Base-by-base conservation (phyloP, 2,797 vertebrate genomes). In the Labroides dimidiatus region DNA sequence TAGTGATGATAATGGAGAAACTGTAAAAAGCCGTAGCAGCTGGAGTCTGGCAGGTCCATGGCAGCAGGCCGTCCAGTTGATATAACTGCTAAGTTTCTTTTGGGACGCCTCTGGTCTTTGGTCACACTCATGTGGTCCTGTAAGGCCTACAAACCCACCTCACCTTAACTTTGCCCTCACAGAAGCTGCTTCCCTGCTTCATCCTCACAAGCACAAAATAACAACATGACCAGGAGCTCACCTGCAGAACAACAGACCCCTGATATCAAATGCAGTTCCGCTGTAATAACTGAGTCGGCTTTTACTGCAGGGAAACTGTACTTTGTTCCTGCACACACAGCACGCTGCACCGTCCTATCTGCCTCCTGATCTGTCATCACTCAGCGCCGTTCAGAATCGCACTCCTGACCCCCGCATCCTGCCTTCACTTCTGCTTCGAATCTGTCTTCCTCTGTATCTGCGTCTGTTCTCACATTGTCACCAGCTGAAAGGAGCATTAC, bases 391-490 rank as follows among this genome's bases (percentile, higher is more conserved):
- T 71, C 66, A 60, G 39, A 72, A 64, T 51, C 50, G 19, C 51
- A 16, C 63, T 27, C 24, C 42, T 87, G 80, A 90, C 71, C 74
- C 77, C 75, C 39, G 69, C 37, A 0, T 59, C 23, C 6, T 36
- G 50, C 55, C 50, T 74, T 57, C 49, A 88, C 82, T 91, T 86
- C 85, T 91, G 82, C 77, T 91, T 90, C 80, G 53, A 77, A 13
- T 50, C 51, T 17, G 30, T 69, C 51, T 84, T 87, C 63, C 55
- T 68, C 71, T 54, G n/a, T 42, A 36, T 37, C 19, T 15, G 27
- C 17, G 36, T 75, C 21, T 56, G 47, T 72, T 85, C 61, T 78
- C 14, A 72, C 53, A 42, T 51, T 61, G 33, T 74, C 56, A 33
- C 54, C 52, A 0, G 12, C 17, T 50, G 27, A 62, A 64, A 60